phyloP scores from a whole-genome alignment of 1,140 invertebrate genomes.

The Neuroterus valhalla region DNA sequence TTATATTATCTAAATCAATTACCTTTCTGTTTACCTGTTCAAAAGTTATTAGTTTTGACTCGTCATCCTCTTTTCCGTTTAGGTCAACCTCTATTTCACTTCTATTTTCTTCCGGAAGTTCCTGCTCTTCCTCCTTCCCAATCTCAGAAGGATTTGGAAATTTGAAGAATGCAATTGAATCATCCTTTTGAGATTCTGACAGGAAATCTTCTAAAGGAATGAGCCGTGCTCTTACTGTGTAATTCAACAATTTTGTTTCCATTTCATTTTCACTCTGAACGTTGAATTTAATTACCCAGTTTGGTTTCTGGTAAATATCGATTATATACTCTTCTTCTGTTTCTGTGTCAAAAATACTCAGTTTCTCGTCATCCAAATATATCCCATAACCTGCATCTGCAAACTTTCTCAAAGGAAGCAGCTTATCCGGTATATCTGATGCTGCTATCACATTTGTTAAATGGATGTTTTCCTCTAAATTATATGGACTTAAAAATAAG shows the following conservation, averaged over 20 bases:
- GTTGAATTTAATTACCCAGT: conserved; percentile 37
- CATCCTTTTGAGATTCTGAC: no score
- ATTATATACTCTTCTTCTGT: not conserved
- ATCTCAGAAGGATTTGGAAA: conserved; percentile 24
- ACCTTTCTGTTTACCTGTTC: not conserved
- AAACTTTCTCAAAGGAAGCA: conserved; percentile 43
- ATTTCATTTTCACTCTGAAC: conserved; percentile 28
- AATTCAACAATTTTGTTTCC: conserved; percentile 27
- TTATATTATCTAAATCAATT: conserved; percentile 13
- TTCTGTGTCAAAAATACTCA: conserved; percentile 4
- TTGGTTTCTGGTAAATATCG: conserved; percentile 32
- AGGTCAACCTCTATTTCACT: no score
- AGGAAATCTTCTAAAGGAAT: no score
- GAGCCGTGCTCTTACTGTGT: conserved; percentile 37
- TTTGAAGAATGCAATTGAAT: no score
- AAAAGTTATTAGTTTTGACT: not conserved
- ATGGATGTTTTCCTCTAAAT: conserved; percentile 29
- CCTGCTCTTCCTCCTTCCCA: conserved; percentile 40
- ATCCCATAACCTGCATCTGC: conserved; percentile 34
- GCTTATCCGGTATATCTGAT: conserved; percentile 39
- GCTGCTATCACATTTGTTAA: conserved; percentile 34
- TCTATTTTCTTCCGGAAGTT: no score
- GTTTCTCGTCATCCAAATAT: conserved; percentile 18
- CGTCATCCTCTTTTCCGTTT: conserved; percentile 2
- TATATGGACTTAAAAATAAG: conserved; percentile 26